A percentile compares a stretch with the other conserved stretches of the same genome.
These are phyloP conservation scores for Drosophila lacicola DNA, from an alignment of 2,888 invertebrate genomes.

Conservation along the genomic window DNA sequence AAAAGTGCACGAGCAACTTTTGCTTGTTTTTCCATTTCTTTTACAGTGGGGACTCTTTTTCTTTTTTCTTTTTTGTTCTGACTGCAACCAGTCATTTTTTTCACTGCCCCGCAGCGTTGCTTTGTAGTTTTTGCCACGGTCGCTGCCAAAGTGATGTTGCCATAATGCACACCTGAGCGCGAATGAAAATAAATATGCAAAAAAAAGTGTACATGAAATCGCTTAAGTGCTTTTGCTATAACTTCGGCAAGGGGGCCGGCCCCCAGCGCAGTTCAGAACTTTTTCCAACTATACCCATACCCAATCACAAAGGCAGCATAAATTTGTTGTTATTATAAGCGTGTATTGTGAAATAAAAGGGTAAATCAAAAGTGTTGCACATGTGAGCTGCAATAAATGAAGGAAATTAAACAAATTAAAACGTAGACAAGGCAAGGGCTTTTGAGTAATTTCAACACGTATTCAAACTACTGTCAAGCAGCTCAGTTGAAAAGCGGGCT, in stretches of 20 bases:
- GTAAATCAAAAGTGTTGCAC: conserved; percentile 46
- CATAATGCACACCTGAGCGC: conserved; percentile 76
- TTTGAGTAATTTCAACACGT: conserved; percentile 44
- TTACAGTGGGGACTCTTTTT: not conserved
- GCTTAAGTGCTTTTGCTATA: conserved; percentile 71
- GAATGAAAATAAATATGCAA: conserved; percentile 27
- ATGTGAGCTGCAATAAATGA: conserved; percentile 60
- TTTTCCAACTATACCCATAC: conserved; percentile 47
- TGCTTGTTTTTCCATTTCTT: conserved; percentile 31
- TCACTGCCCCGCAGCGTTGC: conserved; percentile 36
- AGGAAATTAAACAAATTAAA: conserved; percentile 66
- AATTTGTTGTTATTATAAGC: conserved; percentile 24
- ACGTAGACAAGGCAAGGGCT: conserved; percentile 25
- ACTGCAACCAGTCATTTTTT: conserved; percentile 28
- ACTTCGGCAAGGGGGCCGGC: conserved; percentile 50
- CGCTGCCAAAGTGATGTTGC: conserved; percentile 63
- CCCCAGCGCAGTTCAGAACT: conserved; percentile 48
- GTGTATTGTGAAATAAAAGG: conserved; percentile 6
- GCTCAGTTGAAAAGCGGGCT: conserved; percentile 26
- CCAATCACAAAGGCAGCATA: conserved; percentile 20
- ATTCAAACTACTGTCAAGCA: conserved; percentile 35
- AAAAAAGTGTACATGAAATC: conserved; percentile 67
- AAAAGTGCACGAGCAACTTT: conserved; percentile 33
- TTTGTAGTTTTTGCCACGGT: conserved; percentile 43
- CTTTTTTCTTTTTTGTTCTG: conserved; percentile 15